phyloP scores from a whole-genome alignment of 2,113 vertebrate genomes.

The Marmota flaviventris region DNA sequence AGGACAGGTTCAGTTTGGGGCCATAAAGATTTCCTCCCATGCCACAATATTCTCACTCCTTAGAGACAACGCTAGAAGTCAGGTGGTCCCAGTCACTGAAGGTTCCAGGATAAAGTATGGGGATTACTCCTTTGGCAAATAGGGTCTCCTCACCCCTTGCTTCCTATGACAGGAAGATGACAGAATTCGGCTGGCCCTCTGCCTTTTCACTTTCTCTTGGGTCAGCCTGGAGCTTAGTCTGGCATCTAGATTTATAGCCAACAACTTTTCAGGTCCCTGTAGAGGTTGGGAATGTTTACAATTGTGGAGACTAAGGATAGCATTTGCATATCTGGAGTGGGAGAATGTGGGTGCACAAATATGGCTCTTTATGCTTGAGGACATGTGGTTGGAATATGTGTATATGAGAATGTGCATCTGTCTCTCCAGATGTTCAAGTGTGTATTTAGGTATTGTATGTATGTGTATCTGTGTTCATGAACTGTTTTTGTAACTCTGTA shows the following conservation, averaged over 20 bases:
- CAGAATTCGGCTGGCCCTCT: background rate
- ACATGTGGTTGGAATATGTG: too few species aligned
- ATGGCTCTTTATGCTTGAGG: too few species aligned
- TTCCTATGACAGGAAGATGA: background rate
- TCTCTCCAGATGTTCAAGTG: background rate
- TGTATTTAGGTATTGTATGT: background rate
- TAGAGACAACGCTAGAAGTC: too few species aligned
- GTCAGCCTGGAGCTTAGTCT: background rate
- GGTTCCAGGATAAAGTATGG: background rate
- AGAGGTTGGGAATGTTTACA: background rate
- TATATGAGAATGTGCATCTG: background rate
- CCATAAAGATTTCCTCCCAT: background rate
- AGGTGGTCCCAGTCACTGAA: background rate
- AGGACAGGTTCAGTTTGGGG: background rate
- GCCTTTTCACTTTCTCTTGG: background rate
- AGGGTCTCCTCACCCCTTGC: too few species aligned
- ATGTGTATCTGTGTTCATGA: background rate
- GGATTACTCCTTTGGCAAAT: background rate
- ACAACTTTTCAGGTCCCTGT: background rate
- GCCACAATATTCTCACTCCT: background rate
- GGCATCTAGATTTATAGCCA: background rate
- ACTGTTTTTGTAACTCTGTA: background rate
- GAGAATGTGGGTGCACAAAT: too few species aligned
- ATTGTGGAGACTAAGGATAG: background rate
- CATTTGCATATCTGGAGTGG: background rate